Percentiles rank a stretch among this genome's conserved stretches.
Evolutionary conservation across 53 echinoderm and acorn worm species (phyloP).

Genomic region (Echinometra lucunter): DNA sequence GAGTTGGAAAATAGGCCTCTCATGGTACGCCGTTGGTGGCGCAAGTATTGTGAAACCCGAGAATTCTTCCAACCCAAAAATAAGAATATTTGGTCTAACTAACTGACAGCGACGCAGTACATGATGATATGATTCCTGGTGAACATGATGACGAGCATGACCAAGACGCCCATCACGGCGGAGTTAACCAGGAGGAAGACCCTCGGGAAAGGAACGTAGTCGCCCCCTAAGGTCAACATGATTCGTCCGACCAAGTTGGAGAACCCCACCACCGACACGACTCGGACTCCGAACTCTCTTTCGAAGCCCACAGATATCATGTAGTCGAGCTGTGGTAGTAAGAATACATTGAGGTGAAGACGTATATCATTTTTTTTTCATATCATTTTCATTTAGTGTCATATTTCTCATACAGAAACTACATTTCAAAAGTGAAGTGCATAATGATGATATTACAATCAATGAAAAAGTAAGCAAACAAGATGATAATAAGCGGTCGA

Average conservation of each 20-base stretch:
- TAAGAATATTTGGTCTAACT: not conserved
- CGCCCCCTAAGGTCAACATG: not conserved
- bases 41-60: too few species aligned
- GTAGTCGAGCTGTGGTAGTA: not conserved
- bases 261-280: not conserved
- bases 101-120: not conserved
- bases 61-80: too few species aligned
- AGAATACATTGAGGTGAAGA: too few species aligned
- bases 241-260: not conserved
- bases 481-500: too few species aligned
- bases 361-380: too few species aligned
- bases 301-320: slow-evolving; percentile 32
- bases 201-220: not conserved
- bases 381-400: too few species aligned
- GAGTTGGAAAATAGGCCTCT: too few species aligned
- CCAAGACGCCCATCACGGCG: not conserved
- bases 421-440: too few species aligned
- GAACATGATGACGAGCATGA: not conserved
- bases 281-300: not conserved
- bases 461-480: too few species aligned
- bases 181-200: not conserved
- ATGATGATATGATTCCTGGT: not conserved
- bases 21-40: too few species aligned
- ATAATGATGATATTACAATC: too few species aligned
- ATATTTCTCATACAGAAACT: too few species aligned